These are phyloP conservation scores for Oreochromis aureus DNA, from an alignment of 2,113 vertebrate species.

Conservation along the genomic window DNA sequence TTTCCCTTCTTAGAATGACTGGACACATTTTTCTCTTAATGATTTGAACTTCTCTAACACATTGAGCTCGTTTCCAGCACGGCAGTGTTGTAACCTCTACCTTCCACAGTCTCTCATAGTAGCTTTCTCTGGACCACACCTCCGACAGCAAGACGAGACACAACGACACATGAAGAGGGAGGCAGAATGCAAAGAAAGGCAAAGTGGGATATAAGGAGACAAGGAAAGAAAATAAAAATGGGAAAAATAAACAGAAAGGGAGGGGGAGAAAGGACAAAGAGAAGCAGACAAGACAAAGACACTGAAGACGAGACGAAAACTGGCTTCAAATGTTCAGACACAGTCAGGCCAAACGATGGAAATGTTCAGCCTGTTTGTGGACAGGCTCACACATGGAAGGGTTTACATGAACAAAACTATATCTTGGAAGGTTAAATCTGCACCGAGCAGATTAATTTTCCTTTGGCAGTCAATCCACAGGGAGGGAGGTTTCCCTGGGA, in stretches of 20 bases:
- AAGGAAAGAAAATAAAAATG: neutral
- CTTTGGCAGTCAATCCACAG: neutral
- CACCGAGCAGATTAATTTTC: neutral
- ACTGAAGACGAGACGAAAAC: slow-evolving; percentile 38
- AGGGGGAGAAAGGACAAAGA: slow-evolving; percentile 5
- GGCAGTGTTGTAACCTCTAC: slow-evolving; percentile 53
- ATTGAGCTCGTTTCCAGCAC: slow-evolving; percentile 3
- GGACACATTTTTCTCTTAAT: neutral
- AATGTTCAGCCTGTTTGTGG: neutral
- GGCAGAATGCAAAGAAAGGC: slow-evolving; percentile 22
- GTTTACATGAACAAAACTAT: neutral
- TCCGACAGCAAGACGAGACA: slow-evolving; percentile 62
- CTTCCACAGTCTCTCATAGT: slow-evolving; percentile 72
- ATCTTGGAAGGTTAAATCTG: neutral
- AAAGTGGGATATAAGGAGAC: neutral
- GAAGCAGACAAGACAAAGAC: slow-evolving; percentile 46
- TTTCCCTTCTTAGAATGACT: neutral
- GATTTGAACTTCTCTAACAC: slow-evolving; percentile 1
- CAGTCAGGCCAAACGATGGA: neutral
- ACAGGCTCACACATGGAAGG: neutral
- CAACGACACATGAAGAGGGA: slow-evolving; percentile 42
- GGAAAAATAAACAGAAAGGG: neutral
- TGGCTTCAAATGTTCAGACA: slow-evolving; percentile 1
- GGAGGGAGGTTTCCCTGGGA: neutral
- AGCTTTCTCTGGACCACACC: slow-evolving; percentile 70